These are phyloP conservation scores for Dysdera silvatica DNA, from an alignment of 1,140 invertebrate genomes.

Conservation along the genomic window DNA sequence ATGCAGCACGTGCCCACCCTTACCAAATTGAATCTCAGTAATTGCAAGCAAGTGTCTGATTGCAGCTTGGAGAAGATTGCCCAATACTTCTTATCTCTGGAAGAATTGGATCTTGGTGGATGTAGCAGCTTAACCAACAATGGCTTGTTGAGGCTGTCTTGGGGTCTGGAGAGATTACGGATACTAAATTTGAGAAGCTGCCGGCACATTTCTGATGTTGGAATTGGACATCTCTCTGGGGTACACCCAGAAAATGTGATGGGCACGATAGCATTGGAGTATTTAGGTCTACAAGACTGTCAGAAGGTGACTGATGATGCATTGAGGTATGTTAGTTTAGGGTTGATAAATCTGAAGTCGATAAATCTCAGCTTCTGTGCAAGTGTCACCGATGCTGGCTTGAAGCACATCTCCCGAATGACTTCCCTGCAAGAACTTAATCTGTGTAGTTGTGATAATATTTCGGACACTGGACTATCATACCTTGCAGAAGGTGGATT, in stretches of 20 bases:
- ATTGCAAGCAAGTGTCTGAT: conserved; percentile 92
- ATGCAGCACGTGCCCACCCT: conserved; percentile 53
- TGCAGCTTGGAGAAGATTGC: conserved; percentile 71
- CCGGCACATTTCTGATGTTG: conserved; percentile 80
- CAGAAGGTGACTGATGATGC: conserved; percentile 86
- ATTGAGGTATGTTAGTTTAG: conserved; percentile 68
- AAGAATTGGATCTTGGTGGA: conserved; percentile 77
- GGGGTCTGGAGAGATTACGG: conserved; percentile 72
- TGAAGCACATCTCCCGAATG: conserved; percentile 81
- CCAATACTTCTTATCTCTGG: conserved; percentile 74
- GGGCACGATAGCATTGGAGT: conserved; percentile 65
- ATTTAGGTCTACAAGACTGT: conserved; percentile 85
- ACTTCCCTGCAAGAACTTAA: conserved; percentile 75
- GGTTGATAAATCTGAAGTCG: conserved; percentile 66
- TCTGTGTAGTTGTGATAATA: conserved; percentile 83
- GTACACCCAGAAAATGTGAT: conserved; percentile 49
- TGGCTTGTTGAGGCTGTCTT: conserved; percentile 72
- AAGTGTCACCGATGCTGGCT: conserved; percentile 78
- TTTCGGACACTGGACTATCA: conserved; percentile 82
- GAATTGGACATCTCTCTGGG: conserved; percentile 76
- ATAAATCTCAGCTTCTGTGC: conserved; percentile 92
- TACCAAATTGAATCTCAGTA: conserved; percentile 71
- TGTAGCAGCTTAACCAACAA: conserved; percentile 83
- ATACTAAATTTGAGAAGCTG: conserved; percentile 80
- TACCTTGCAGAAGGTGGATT: conserved; percentile 80